These are phyloP conservation scores for Cheilosia soror DNA, from an alignment of 2,888 invertebrate species.

Conservation along the genomic window DNA sequence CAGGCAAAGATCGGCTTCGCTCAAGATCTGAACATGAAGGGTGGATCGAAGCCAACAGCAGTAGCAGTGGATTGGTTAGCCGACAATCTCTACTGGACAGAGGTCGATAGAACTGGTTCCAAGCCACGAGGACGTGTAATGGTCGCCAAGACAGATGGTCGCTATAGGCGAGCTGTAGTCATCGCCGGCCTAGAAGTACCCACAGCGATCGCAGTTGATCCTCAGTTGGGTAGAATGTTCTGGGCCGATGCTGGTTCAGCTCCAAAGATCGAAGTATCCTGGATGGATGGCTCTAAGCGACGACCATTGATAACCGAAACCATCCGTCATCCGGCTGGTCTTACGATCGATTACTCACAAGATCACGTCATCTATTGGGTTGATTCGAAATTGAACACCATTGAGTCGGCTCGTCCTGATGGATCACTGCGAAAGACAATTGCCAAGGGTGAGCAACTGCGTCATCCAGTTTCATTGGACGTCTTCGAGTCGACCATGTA, in stretches of 20 bases:
- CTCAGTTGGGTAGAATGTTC: constrained; percentile 93
- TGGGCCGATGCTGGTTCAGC: constrained; percentile 97
- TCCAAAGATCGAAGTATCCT: constrained; percentile 96
- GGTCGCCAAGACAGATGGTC: constrained; percentile 94
- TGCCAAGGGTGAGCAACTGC: constrained; percentile 89
- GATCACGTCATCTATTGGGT: constrained; percentile 97
- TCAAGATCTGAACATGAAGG: constrained; percentile 94
- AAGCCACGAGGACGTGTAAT: constrained; percentile 92
- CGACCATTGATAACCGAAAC: constrained; percentile 91
- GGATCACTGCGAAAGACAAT: constrained; percentile 90
- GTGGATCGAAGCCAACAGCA: constrained; percentile 93
- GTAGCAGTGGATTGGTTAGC: constrained; percentile 97
- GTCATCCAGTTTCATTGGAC: constrained; percentile 94
- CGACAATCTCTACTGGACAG: constrained; percentile 97
- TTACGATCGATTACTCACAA: constrained; percentile 95
- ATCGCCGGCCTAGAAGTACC: constrained; percentile 93
- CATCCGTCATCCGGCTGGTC: constrained; percentile 93
- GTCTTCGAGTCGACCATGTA: constrained; percentile 96
- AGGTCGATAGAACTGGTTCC: constrained; percentile 90
- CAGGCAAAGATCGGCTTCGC: constrained; percentile 92
- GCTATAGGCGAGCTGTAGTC: constrained; percentile 93
- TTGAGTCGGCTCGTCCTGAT: constrained; percentile 93
- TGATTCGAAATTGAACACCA: constrained; percentile 95
- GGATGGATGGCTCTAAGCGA: constrained; percentile 98
- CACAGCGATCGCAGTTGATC: constrained; percentile 94